These are phyloP conservation scores for Meloidogyne exigua DNA, from an alignment of 1,140 invertebrate genomes.

Conservation along the genomic window DNA sequence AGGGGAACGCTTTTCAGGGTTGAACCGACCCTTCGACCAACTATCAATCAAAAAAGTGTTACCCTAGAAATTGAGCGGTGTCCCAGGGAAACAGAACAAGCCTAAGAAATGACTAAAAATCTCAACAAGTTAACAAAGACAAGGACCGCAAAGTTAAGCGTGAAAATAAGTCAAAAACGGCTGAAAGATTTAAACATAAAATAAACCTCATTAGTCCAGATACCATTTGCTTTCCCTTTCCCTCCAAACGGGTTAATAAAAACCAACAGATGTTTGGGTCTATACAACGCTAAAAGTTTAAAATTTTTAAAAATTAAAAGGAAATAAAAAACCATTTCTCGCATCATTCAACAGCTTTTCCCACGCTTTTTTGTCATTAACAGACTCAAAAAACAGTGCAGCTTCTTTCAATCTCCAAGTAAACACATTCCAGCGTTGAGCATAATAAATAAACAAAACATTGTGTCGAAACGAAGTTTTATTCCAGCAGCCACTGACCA, in stretches of 20 bases:
- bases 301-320: slow-evolving; percentile 8
- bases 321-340: slow-evolving; percentile 22
- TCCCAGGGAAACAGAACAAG: no score
- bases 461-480: slow-evolving; percentile 27
- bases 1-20: no score
- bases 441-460: slow-evolving; percentile 47
- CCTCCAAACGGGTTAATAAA: slow-evolving; percentile 85
- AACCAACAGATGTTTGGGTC: slow-evolving; percentile 74
- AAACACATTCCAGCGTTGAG: slow-evolving; percentile 42
- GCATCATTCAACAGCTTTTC: slow-evolving; percentile 34
- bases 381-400: slow-evolving; percentile 41
- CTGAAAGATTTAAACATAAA: slow-evolving; percentile 23
- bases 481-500: background rate
- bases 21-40: no score
- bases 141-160: no score
- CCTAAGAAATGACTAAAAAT: no score
- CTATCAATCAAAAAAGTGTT: no score
- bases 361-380: slow-evolving; percentile 49
- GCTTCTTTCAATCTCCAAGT: slow-evolving; percentile 48
- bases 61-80: no score
- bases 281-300: slow-evolving; percentile 66
- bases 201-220: slow-evolving; percentile 73
- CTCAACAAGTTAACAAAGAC: no score
- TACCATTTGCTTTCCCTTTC: slow-evolving; percentile 73
- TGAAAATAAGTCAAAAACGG: background rate